Base-by-base conservation (phyloP, 2,888 invertebrate genomes). In the Lymantria monacha region DNA sequence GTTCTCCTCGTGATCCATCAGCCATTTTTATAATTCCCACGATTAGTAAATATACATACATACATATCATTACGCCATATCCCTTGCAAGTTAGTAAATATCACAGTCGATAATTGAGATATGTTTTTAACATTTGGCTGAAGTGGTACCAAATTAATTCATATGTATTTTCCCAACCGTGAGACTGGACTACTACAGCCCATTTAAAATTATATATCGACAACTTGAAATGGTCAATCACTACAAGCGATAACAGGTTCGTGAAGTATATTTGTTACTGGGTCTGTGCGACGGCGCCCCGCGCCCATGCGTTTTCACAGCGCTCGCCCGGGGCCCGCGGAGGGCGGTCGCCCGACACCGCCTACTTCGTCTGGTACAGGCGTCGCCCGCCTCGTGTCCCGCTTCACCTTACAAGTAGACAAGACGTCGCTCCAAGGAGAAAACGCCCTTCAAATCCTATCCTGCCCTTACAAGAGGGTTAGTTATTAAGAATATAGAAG, bases 301-400 rank as follows among this genome's bases (percentile, higher is more conserved):
- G 86, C 88, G 79, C 83, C 79, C 83, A 79, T 83, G 81, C 85
- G 81, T 83, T 85, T 77, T 82, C 79, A 83, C 83, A 81, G 83
- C 83, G 80, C 69, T 83, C 78, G 81, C 77, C 83, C 83, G 87
- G 86, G 87, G 85, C 87, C 86, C 84, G 80, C 78, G 81, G 85
- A 86, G 88, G 88, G 89, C 88, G 88, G 86, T 83, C 87, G 89
- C 83, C 83, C 76, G 87, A 84, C 82, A 79, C 87, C 89, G 88
- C 89, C 90, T 88, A 90, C 90, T 85, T 89, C 87, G 88, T 88
- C 88, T 85, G 88, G 88, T 87, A 89, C 87, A 86, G 86, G 87
- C 87, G 87, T 83, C 87, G 79, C 81, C 80, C 79, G 86, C 81
- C 83, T 87, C 87, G 87, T 86, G 85, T 87, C 85, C 87, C 87